phyloP scores from a whole-genome alignment of 2,888 invertebrate species.

The Drosophila emarginata region DNA sequence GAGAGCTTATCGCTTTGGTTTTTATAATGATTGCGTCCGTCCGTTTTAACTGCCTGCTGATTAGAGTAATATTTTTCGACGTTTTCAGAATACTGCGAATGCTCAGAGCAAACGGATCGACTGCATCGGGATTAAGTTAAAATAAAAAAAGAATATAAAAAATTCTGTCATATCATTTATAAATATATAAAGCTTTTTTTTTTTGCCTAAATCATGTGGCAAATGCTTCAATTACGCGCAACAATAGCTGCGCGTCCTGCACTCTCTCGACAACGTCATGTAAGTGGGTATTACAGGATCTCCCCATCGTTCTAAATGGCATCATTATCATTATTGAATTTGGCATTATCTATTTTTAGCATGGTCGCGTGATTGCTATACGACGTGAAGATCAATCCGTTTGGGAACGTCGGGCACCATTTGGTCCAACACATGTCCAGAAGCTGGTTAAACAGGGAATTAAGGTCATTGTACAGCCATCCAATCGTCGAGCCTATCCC shows the following conservation, averaged over 20 bases:
- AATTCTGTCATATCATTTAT: conserved; percentile 17
- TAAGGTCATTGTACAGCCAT: conserved; percentile 98
- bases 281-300: conserved; percentile 55
- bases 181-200: conserved; percentile 13
- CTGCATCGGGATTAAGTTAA: conserved; percentile 28
- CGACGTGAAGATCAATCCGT: conserved; percentile 96
- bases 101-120: conserved; percentile 71
- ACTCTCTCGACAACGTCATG: conserved; percentile 78
- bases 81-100: conserved; percentile 72
- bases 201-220: conserved; percentile 70
- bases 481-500: conserved; percentile 98
- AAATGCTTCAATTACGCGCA: conserved; percentile 72
- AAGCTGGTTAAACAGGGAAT: conserved; percentile 93
- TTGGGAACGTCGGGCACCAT: conserved; percentile 97
- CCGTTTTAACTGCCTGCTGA: conserved; percentile 30
- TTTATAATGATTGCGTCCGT: conserved; percentile 26
- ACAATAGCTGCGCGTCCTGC: conserved; percentile 53
- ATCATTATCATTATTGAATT: not conserved
- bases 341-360: conserved; percentile 76
- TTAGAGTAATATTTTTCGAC: conserved; percentile 47
- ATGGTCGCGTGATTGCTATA: conserved; percentile 90
- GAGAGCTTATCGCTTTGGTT: conserved; percentile 38
- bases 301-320: too few relatives aligned
- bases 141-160: not conserved
- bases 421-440: conserved; percentile 95